Percentiles rank a stretch among this genome's conserved stretches.
phyloP scores from a whole-genome alignment of 2,113 vertebrate species.

The Neomonachus schauinslandi region DNA sequence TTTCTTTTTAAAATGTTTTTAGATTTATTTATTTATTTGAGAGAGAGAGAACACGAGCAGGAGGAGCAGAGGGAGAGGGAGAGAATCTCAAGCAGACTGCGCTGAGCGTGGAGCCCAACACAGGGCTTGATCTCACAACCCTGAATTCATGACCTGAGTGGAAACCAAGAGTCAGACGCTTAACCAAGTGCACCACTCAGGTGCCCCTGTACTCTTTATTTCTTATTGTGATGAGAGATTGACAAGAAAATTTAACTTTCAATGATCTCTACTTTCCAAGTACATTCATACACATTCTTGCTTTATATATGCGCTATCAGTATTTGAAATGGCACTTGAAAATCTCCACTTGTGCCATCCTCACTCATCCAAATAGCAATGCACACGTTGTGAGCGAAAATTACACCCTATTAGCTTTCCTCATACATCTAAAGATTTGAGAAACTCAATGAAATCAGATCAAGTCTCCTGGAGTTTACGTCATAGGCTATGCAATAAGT shows the following conservation, averaged over 20 bases:
- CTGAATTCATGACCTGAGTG: neutral
- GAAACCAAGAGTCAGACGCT: neutral
- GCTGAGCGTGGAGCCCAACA: neutral
- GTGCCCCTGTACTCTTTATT: neutral
- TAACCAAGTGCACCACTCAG: neutral
- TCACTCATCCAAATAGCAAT: slow-evolving; percentile 13
- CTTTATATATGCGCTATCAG: neutral
- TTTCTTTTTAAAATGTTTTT: neutral
- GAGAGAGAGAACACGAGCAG: neutral
- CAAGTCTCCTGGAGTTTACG: neutral
- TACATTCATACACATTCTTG: neutral
- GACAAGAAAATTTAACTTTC: slow-evolving; percentile 5
- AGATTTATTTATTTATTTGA: neutral
- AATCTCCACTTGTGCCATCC: neutral
- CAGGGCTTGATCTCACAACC: neutral
- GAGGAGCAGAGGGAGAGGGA: neutral
- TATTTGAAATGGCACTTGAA: slow-evolving; percentile 7
- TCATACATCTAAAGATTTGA: slow-evolving; percentile 1
- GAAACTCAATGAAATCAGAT: slow-evolving; percentile 4
- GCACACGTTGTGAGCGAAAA: neutral
- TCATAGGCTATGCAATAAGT: neutral
- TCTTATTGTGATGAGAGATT: neutral
- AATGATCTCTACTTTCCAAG: slow-evolving; percentile 12
- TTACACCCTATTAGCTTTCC: neutral
- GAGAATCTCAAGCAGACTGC: neutral